These are phyloP conservation scores for Mylabris sibirica DNA, from an alignment of 2,888 invertebrate species.

Conservation along the genomic window DNA sequence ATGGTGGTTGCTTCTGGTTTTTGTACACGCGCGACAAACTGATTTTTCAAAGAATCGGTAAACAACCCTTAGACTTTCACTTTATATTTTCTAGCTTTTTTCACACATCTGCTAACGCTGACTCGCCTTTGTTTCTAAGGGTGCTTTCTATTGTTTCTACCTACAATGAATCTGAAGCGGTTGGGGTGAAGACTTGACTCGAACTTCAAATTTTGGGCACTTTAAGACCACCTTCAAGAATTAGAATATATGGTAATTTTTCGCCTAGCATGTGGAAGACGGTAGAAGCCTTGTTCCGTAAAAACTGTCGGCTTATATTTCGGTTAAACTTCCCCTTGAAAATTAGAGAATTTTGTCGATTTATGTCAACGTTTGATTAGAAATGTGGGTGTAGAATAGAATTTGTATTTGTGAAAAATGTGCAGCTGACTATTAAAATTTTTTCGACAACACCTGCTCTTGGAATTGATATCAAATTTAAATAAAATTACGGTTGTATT, in stretches of 20 bases:
- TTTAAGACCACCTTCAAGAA: not conserved
- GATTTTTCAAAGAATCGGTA: not conserved
- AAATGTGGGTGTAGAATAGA: not conserved
- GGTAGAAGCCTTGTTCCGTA: conserved; percentile 24
- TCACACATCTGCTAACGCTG: not conserved
- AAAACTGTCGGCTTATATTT: too few relatives aligned
- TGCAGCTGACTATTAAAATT: conserved; percentile 23
- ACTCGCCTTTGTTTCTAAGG: not conserved
- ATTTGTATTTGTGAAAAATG: not conserved
- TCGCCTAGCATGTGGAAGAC: conserved; percentile 36
- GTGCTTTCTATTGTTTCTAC: not conserved
- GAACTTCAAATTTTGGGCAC: not conserved
- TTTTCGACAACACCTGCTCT: conserved; percentile 26
- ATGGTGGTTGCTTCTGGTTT: conserved; percentile 25
- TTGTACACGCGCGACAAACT: not conserved
- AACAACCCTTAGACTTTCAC: too few relatives aligned
- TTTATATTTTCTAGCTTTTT: too few relatives aligned
- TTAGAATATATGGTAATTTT: conserved; percentile 26
- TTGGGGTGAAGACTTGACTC: not conserved
- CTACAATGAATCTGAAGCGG: not conserved
- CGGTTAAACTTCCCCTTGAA: too few relatives aligned
- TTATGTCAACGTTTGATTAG: not conserved
- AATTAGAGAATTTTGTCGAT: not conserved
- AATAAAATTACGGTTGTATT: conserved; percentile 22
- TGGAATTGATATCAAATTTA: conserved; percentile 23